These are phyloP conservation scores for Poicephalus gulielmi DNA, from an alignment of 2,113 vertebrate genomes.

Conservation along the genomic window DNA sequence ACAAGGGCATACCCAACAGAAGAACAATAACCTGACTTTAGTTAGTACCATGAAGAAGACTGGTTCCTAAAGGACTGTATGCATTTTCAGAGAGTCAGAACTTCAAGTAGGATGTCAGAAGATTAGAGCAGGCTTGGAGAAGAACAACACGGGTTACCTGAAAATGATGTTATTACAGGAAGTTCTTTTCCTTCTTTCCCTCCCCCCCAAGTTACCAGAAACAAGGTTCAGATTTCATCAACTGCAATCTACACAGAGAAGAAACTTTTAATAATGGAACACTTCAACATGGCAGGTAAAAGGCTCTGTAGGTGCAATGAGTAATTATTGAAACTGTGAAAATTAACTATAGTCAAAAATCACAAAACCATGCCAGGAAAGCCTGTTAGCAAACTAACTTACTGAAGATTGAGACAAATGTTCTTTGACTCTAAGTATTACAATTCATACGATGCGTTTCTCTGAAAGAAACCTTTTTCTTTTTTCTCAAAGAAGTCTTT, in stretches of 20 bases:
- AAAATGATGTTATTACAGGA: not conserved
- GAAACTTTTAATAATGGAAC: not conserved
- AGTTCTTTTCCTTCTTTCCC: not conserved
- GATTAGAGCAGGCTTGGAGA: not conserved
- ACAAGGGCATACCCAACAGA: not conserved
- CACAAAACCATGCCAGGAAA: not conserved
- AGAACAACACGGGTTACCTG: not conserved
- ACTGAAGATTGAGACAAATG: not conserved
- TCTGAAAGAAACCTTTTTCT: not conserved
- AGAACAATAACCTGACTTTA: not conserved
- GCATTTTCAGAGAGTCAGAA: not conserved
- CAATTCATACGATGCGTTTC: not conserved
- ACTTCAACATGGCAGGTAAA: not conserved
- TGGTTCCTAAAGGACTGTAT: not conserved
- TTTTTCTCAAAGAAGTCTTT: not conserved
- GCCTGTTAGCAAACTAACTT: not conserved
- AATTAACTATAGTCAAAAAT: not conserved
- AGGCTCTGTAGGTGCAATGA: not conserved
- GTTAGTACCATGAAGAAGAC: not conserved
- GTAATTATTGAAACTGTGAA: not conserved
- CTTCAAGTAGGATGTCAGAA: not conserved
- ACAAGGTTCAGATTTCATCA: not conserved
- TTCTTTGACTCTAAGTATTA: not conserved
- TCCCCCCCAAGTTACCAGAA: not conserved
- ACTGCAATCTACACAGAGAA: not conserved